phyloP scores from a whole-genome alignment of 64 coral and sea anemone species.

The Stylophora pistillata region DNA sequence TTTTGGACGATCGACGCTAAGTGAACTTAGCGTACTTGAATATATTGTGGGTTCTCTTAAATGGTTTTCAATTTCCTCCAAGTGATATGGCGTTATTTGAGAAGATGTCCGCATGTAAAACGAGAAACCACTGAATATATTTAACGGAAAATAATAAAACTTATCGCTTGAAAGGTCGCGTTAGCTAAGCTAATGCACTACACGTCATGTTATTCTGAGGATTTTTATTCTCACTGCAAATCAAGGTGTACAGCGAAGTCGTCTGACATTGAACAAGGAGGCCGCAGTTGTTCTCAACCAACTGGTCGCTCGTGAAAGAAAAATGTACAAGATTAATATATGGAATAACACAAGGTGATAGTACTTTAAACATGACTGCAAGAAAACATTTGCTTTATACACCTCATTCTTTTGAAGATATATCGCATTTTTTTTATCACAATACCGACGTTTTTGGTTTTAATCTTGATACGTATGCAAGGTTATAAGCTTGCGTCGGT shows the following conservation, averaged over 20 bases:
- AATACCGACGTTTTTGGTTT: neutral
- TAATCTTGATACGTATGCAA: neutral
- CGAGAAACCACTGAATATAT: slow-evolving; percentile 78
- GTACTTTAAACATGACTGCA: slow-evolving; percentile 46
- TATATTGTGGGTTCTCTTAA: slow-evolving; percentile 77
- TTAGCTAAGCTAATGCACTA: slow-evolving; percentile 38
- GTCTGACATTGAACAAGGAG: slow-evolving; percentile 34
- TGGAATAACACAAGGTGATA: slow-evolving; percentile 22
- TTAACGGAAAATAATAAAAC: slow-evolving; percentile 44
- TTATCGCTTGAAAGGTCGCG: slow-evolving; percentile 10
- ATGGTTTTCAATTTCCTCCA: slow-evolving; percentile 93
- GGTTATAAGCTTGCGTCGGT: neutral
- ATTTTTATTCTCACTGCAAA: slow-evolving; percentile 36
- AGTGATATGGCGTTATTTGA: slow-evolving; percentile 98
- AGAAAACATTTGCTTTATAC: slow-evolving; percentile 77
- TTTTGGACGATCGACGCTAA: slow-evolving; percentile 7
- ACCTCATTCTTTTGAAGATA: slow-evolving; percentile 64
- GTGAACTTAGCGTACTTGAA: slow-evolving; percentile 76
- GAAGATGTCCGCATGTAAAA: slow-evolving; percentile 90
- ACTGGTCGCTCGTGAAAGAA: slow-evolving; percentile 63
- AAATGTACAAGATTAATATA: slow-evolving; percentile 46
- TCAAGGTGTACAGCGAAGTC: slow-evolving; percentile 39
- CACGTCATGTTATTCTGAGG: slow-evolving; percentile 43
- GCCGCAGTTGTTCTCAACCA: slow-evolving; percentile 38
- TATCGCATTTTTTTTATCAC: slow-evolving; percentile 30